A percentile compares a stretch with the other conserved stretches of the same genome.
Evolutionary conservation across 2,888 invertebrate species (phyloP).

Genomic region (Scaeva pyrastri): DNA sequence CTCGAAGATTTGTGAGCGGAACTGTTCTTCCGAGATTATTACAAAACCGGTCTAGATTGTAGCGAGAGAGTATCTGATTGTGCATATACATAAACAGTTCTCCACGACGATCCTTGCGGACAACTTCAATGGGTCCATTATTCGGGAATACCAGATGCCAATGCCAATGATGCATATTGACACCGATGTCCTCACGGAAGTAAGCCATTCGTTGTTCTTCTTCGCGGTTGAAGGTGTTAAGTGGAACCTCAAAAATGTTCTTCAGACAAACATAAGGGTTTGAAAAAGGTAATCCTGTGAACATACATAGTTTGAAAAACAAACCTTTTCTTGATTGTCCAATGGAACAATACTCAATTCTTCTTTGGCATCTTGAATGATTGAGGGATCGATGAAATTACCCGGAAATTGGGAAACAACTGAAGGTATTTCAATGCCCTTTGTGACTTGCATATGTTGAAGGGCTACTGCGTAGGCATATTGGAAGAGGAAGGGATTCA

Average conservation of each 20-base stretch:
- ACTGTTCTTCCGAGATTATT: conserved; percentile 87
- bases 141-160: conserved; percentile 92
- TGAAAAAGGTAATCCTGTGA: no score
- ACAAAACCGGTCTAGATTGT: conserved; percentile 89
- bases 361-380: conserved; percentile 88
- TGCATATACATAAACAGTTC: conserved; percentile 89
- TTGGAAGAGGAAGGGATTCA: conserved; percentile 91
- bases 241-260: conserved; percentile 31
- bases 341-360: conserved; percentile 83
- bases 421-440: conserved; percentile 87
- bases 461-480: conserved; percentile 90
- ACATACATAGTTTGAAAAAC: neutral
- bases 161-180: conserved; percentile 94
- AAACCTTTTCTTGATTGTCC: conserved; percentile 1
- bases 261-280: neutral
- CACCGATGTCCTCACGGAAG: conserved; percentile 91
- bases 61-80: conserved; percentile 85
- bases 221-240: conserved; percentile 82
- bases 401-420: conserved; percentile 90
- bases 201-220: conserved; percentile 86
- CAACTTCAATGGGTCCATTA: conserved; percentile 80
- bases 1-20: conserved; percentile 87
- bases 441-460: conserved; percentile 84
- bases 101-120: conserved; percentile 87
- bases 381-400: conserved; percentile 89